Evolutionary conservation across 2,888 invertebrate genomes (phyloP), one percentile per base, ranked within the genome.

Genomic region (Erynnis tages): DNA sequence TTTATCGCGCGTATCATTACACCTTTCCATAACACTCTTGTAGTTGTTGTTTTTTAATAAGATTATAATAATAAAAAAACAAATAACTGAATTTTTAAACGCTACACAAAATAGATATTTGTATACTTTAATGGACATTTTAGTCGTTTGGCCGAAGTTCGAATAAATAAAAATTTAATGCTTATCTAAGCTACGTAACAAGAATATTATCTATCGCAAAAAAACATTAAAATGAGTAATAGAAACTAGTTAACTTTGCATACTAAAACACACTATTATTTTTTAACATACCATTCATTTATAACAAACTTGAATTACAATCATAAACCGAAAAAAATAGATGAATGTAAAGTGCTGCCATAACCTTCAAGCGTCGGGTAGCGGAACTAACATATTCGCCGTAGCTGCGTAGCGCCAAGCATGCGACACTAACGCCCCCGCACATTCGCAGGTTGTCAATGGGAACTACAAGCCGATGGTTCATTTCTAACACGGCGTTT

Each of bases 401-500:
- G 11, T 44, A 13, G 13, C 37, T 8, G n/a, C n/a, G n/a, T 45
- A 34, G 56, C 43, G 63, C 54, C 37, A 16, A 4, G 2, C 4
- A 19, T 53, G 60, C 67, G 65, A 71, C 66, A 57, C 69, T 58
- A 79, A 82, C 84, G 84, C 79, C 66, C 50, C 63, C 60, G 56
- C 61, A 44, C 56, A 40, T 54, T 54, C 52, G 58, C 56, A 59
- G 65, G 77, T 71, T 64, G 60, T 63, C 69, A 71, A 73, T 71
- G 62, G 69, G 74, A 78, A 82, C 82, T 79, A 77, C 67, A 67
- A 64, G 64, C 65, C 71, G 66, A 71, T 74, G 84, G 85, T 85
- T 84, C 85, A 82, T 82, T 81, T 79, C 79, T 71, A 77, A 71
- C 74, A 65, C 67, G 71, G 57, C 65, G 70, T 73, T 78, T 72